Percentiles rank a stretch among this genome's conserved stretches.
These are phyloP conservation scores for Drosophila austrosaltans DNA, from an alignment of 2,888 invertebrate species.

Conservation along the genomic window DNA sequence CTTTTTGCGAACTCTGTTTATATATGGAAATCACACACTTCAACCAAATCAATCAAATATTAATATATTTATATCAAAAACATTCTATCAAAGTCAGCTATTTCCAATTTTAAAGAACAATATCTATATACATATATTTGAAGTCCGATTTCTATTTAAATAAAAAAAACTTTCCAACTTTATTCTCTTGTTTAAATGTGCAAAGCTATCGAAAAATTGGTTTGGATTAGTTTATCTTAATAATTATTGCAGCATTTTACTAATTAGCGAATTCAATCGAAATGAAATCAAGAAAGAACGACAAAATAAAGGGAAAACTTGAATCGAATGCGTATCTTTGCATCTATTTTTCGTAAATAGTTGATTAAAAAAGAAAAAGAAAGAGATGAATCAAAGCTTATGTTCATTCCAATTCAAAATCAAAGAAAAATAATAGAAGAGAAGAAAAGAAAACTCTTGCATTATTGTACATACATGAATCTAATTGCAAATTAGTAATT, in stretches of 20 bases:
- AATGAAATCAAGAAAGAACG: slow-evolving; percentile 9
- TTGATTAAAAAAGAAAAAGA: slow-evolving; percentile 61
- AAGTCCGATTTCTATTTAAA: not conserved
- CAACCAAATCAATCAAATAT: too few relatives aligned
- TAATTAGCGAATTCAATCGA: slow-evolving; percentile 39
- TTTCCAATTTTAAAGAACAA: too few relatives aligned
- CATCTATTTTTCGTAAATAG: slow-evolving; percentile 83
- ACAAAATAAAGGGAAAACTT: slow-evolving; percentile 30
- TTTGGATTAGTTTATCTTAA: slow-evolving; percentile 2
- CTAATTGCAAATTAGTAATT: not conserved
- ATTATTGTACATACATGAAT: slow-evolving; percentile 9
- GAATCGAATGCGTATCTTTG: slow-evolving; percentile 81
- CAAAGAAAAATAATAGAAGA: slow-evolving; percentile 17
- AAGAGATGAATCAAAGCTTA: slow-evolving; percentile 11
- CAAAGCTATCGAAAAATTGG: not conserved
- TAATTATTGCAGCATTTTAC: slow-evolving; percentile 57
- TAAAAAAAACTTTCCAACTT: not conserved
- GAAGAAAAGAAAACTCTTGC: slow-evolving; percentile 21
- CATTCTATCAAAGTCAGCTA: too few relatives aligned
- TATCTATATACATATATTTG: too few relatives aligned
- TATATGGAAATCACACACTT: too few relatives aligned
- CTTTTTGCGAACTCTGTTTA: too few relatives aligned
- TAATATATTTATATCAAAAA: too few relatives aligned
- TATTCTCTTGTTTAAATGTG: slow-evolving; percentile 33
- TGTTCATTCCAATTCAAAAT: slow-evolving; percentile 18